Base-by-base conservation (phyloP, 2,888 invertebrate genomes). In the Drosophila incognita region DNA sequence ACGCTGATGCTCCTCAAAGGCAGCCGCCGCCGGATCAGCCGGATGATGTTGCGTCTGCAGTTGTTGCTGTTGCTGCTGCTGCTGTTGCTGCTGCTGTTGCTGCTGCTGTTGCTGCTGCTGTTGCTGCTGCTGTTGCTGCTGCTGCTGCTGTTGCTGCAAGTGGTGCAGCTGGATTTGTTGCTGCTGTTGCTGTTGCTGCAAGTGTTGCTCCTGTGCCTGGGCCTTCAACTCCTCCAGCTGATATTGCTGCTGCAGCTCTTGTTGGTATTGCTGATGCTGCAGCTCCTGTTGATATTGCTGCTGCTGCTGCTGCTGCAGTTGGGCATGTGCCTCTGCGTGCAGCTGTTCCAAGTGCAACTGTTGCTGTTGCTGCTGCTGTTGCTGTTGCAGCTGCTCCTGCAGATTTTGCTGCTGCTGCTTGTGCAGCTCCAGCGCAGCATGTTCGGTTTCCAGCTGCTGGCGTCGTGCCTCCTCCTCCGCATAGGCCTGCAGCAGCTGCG, bases 1-100 rank as follows among this genome's bases (percentile, higher is more conserved):
- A 42, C 91, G 84, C 57, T 92, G 92, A 76, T 93, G 92, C 54
- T 92, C 91, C 56, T 92, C 90, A 69, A 92, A 92, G 1, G 93
- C 92, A 3, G 89, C 69, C 11, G 84, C 74, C 61, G 78, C 62
- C 64, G 81, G 63, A 74, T 82, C 69, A 66, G 69, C 40, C 13
- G 74, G 36, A 31, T 74, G 52, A 24, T 64, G 40, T 48, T 89
- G 69, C 91, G 91, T n/a, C 27, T 53, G 13, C 92, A 87, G 73
- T 13, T 69, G 64, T 2, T 51, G 86, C 24, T 88, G 79, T 6
- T 79, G 81, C 18, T 76, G 83, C 13, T 76, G 79, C 6, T 83
- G 83, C 8, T 90, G 85, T 5, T 91, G 89, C 2, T 90, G 80
- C 53, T 86, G 71, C 10, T 33, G 72, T 7, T 89, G 78, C n/a